Base-by-base conservation (phyloP, 1,140 invertebrate genomes). In the Heliconius hermathena region DNA sequence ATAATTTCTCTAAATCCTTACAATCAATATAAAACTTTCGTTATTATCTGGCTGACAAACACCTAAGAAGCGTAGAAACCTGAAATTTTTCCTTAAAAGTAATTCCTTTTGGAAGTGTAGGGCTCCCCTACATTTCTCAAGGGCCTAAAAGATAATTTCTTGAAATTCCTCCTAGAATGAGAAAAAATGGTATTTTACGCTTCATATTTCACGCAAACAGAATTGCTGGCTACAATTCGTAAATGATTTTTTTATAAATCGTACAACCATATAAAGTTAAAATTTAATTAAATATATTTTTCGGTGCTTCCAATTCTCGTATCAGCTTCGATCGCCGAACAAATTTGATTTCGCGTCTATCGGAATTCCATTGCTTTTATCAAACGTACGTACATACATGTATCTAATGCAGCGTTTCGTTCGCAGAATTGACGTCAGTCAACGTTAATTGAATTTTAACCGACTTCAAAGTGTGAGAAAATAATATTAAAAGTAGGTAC, bases 391-490 rank as follows among this genome's bases (percentile, higher is more conserved):
- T 29, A 66, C 13, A 0, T 26, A 26, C 22, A 66, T 29, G 60
- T 66, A 66, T 66, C n/a, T 66, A 66, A 66, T 29, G 60, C 26
- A 29, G 22, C 8, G 22, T 66, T 66, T 66, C 5, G 26, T 26
- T 29, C 11, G 60, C n/a, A 16, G 60, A 66, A 16, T 66, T 66
- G 60, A 29, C 60, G 11, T 66, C 22, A 60, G 20, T 22, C 54
- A 29, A 29, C 8, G 26, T 66, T 66, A 66, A 66, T 66, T 66
- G 22, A 66, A 66, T 66, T 66, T 66, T 66, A 66, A 66, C n/a
- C 22, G 60, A 66, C 9, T 26, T 29, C 18, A 66, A 29, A 57
- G 18, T 52, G 49, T 20, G 49, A n/a, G n/a, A 60, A n/a, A n/a
- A 26, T 22, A 8, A 6, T 52, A 20, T 18, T 52, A 20, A 52